These are phyloP conservation scores for Parelbella ahira DNA, from an alignment of 2,888 invertebrate species.

Conservation along the genomic window DNA sequence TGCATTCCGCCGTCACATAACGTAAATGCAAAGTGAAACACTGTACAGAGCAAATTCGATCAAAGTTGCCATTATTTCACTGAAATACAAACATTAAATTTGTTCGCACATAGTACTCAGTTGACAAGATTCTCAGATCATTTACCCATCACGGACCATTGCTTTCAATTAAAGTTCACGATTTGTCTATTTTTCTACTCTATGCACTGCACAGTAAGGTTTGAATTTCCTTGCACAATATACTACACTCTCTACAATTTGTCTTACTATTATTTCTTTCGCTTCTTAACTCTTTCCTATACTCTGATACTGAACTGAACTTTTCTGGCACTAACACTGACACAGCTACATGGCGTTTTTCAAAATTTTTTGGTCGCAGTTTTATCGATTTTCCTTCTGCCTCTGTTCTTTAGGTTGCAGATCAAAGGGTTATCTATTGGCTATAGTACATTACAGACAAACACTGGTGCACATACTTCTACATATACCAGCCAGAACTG, in stretches of 20 bases:
- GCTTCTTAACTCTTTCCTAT: constrained; percentile 54
- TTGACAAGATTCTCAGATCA: constrained; percentile 42
- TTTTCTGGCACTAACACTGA: constrained; percentile 58
- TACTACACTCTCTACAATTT: constrained; percentile 53
- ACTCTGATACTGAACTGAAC: constrained; percentile 46
- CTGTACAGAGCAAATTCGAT: constrained; percentile 32
- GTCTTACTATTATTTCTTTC: constrained; percentile 58
- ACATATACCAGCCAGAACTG: constrained; percentile 76
- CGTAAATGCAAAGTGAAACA: constrained; percentile 25
- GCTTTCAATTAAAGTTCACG: constrained; percentile 47
- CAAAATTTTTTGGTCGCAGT: constrained; percentile 43
- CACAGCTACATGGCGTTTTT: constrained; percentile 44
- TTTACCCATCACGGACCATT: constrained; percentile 57
- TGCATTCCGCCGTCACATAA: constrained; percentile 34
- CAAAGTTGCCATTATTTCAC: constrained; percentile 31
- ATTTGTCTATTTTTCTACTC: constrained; percentile 60
- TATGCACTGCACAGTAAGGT: constrained; percentile 75
- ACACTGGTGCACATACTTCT: constrained; percentile 78
- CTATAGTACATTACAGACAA: constrained; percentile 41
- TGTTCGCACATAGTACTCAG: constrained; percentile 45
- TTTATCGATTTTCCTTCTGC: constrained; percentile 37
- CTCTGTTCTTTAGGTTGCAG: constrained; percentile 48
- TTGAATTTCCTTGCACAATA: constrained; percentile 70
- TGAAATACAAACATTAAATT: constrained; percentile 38
- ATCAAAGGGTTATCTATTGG: constrained; percentile 41